Evolutionary conservation across 1,140 invertebrate species (phyloP).

Genomic region (Heliconius hermathena): DNA sequence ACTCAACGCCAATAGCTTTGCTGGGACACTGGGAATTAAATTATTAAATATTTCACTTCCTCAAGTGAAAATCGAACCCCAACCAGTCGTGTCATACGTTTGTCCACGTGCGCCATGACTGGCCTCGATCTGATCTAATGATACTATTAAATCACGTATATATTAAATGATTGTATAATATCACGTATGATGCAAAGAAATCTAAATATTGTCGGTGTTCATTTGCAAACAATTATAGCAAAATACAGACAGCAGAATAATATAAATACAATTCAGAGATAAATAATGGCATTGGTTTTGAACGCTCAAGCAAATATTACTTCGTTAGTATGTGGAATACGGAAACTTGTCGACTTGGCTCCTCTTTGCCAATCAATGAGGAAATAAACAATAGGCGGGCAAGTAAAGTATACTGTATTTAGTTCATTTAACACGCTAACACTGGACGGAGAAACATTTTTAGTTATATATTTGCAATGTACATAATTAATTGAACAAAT

Average conservation of each 20-base stretch:
- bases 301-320: conserved; percentile 11
- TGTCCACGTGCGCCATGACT: no score
- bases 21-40: no score
- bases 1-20: no score
- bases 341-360: conserved; percentile 7
- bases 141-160: no score
- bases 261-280: not conserved
- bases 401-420: not conserved
- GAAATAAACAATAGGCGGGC: conserved; percentile 15
- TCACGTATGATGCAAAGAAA: not conserved
- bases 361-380: conserved; percentile 21
- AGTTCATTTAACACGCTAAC: conserved; percentile 11
- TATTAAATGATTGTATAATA: no score
- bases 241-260: not conserved
- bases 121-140: no score
- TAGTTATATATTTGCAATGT: not conserved
- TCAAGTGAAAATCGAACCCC: no score
- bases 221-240: not conserved
- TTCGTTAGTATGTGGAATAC: conserved; percentile 20
- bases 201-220: not conserved
- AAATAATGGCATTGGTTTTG: conserved; percentile 18
- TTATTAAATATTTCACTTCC: no score
- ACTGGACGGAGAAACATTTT: not conserved
- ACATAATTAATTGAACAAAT: not conserved
- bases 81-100: no score